These are phyloP conservation scores for Haliaeetus leucogaster DNA, from an alignment of 2,113 vertebrate genomes.

Conservation along the genomic window DNA sequence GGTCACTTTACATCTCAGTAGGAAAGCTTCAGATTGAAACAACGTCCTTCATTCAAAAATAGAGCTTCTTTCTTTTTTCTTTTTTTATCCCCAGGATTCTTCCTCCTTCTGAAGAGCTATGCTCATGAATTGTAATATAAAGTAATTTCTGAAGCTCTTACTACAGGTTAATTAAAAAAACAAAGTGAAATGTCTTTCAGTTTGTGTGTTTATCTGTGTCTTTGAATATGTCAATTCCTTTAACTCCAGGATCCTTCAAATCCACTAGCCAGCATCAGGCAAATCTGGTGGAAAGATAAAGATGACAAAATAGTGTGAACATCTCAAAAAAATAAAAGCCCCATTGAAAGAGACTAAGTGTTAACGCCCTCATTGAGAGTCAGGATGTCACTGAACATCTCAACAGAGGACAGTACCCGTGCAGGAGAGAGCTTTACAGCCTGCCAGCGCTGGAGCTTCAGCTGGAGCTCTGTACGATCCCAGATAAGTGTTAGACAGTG, in stretches of 20 bases:
- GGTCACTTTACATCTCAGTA: background rate
- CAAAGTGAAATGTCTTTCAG: background rate
- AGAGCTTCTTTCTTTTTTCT: background rate
- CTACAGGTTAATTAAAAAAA: background rate
- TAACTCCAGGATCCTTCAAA: background rate
- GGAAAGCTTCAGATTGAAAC: background rate
- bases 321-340: background rate
- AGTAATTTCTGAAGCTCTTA: background rate
- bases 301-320: background rate
- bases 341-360: background rate
- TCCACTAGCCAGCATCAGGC: background rate
- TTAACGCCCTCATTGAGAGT: background rate
- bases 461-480: background rate
- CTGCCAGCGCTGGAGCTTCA: background rate
- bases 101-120: background rate
- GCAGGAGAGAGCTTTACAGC: background rate
- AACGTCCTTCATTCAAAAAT: background rate
- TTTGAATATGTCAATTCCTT: background rate
- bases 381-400: background rate
- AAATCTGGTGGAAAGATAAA: background rate
- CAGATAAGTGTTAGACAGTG: background rate
- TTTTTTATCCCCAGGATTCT: accelerated
- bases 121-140: background rate
- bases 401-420: background rate
- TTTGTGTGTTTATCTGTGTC: background rate